phyloP scores from a whole-genome alignment of 2,888 invertebrate genomes.

The Mycalesis mineus region DNA sequence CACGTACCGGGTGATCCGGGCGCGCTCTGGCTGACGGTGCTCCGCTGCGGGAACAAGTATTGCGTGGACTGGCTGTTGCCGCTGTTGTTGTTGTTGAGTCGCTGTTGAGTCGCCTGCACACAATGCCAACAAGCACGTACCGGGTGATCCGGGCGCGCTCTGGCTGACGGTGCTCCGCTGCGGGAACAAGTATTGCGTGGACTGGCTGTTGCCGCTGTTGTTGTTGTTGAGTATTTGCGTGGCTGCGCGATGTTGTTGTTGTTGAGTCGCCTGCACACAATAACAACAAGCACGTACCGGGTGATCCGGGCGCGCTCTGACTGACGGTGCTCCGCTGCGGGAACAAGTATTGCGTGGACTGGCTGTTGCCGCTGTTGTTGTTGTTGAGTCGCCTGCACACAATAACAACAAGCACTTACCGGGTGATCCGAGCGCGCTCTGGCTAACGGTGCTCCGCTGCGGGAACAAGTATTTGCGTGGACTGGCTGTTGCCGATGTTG shows the following conservation, averaged over 20 bases:
- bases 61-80: conserved; percentile 46
- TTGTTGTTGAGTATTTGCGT: conserved; percentile 49
- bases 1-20: conserved; percentile 81
- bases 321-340: conserved; percentile 80
- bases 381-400: conserved; percentile 51
- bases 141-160: conserved; percentile 83
- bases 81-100: conserved; percentile 49
- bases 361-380: conserved; percentile 37
- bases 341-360: conserved; percentile 77
- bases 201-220: conserved; percentile 39
- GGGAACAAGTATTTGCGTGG: conserved; percentile 79
- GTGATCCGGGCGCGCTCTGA: conserved; percentile 83
- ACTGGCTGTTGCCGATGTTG: conserved; percentile 39
- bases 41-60: conserved; percentile 82
- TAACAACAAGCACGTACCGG: conserved; percentile 58
- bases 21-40: conserved; percentile 80
- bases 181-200: conserved; percentile 79
- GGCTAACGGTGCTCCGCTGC: conserved; percentile 80
- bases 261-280: conserved; percentile 44
- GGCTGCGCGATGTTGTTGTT: no score
- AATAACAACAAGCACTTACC: conserved; percentile 46
- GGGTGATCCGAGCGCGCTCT: conserved; percentile 83
- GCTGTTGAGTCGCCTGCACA: conserved; percentile 60
- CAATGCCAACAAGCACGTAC: conserved; percentile 39
- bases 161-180: conserved; percentile 81